Percentiles rank a stretch among this genome's conserved stretches.
phyloP scores from a whole-genome alignment of 1,140 invertebrate genomes.

The Drosophila quadrilineata region DNA sequence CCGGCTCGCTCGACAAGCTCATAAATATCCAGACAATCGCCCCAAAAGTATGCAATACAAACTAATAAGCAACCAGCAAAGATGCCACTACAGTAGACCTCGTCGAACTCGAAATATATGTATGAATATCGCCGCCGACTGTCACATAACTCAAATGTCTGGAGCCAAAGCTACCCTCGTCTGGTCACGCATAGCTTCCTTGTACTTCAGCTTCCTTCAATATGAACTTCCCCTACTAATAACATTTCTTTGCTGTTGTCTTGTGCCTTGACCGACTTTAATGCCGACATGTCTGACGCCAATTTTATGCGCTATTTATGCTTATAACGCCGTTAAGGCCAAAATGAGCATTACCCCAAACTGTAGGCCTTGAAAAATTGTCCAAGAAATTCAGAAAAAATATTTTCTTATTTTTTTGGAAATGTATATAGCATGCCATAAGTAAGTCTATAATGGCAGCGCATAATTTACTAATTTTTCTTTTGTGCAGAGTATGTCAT shows the following conservation, averaged over 20 bases:
- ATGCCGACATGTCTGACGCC: slow-evolving; percentile 69
- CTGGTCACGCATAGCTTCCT: slow-evolving; percentile 70
- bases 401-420: no score
- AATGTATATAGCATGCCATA: no score
- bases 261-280: slow-evolving; percentile 72
- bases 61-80: slow-evolving; percentile 67
- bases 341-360: no score
- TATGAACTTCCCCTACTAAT: no score
- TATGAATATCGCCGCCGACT: slow-evolving; percentile 42
- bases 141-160: slow-evolving; percentile 78
- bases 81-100: slow-evolving; percentile 51
- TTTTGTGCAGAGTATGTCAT: neutral
- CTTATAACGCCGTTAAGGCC: no score
- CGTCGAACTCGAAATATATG: slow-evolving; percentile 12
- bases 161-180: slow-evolving; percentile 71
- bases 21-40: slow-evolving; percentile 68
- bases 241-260: slow-evolving; percentile 24
- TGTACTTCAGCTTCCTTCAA: slow-evolving; percentile 13
- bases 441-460: no score
- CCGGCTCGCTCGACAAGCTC: slow-evolving; percentile 46
- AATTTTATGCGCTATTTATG: slow-evolving; percentile 69
- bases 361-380: slow-evolving; percentile 2
- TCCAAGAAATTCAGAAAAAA: no score
- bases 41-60: slow-evolving; percentile 57
- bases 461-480: no score